Evolutionary conservation across 2,113 vertebrate genomes (phyloP).

Genomic region (Nibea coibor): DNA sequence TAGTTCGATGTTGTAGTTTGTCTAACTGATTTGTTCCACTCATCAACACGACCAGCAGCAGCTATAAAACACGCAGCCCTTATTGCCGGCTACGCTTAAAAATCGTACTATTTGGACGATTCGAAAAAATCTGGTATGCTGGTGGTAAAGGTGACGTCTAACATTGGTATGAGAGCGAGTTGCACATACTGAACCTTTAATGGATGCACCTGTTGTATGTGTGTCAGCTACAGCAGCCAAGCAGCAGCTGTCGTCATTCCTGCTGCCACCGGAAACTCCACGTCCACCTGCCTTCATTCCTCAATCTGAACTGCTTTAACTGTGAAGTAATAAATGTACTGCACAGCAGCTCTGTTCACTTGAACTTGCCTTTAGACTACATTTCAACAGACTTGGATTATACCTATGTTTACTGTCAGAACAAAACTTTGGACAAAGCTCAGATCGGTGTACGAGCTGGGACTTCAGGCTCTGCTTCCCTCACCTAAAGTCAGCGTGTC

Average conservation of each 20-base stretch:
- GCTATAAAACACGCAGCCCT: neutral
- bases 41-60: neutral
- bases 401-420: neutral
- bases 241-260: conserved; percentile 62
- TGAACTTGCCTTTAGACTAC: neutral
- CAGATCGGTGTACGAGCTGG: neutral
- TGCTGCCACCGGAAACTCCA: conserved; percentile 27
- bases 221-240: conserved; percentile 18
- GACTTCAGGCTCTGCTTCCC: neutral
- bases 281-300: conserved; percentile 12
- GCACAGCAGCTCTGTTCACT: too few species aligned
- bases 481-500: neutral
- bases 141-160: too few species aligned
- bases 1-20: neutral
- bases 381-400: too few species aligned
- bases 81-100: neutral
- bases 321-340: neutral
- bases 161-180: neutral
- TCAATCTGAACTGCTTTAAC: neutral
- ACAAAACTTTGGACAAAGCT: neutral
- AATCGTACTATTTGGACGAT: neutral
- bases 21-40: neutral
- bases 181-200: neutral
- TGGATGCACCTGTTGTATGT: conserved; percentile 61
- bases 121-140: too few species aligned